Conservation (phyloP, 2,797 vertebrate species). For the Rhabdophis nuchalis region DNA sequence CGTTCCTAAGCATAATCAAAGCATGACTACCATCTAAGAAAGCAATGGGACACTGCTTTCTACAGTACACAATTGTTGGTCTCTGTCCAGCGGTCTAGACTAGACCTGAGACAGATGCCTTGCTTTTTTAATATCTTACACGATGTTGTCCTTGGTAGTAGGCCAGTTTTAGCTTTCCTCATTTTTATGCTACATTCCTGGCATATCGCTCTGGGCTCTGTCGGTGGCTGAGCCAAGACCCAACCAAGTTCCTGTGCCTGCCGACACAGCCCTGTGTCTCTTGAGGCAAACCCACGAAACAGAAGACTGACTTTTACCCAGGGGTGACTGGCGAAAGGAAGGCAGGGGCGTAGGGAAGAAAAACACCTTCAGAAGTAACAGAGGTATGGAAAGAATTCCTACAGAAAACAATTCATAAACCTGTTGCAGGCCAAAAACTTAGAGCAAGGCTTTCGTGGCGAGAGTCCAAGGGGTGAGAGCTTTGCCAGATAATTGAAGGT, state of each 20-base stretch:
- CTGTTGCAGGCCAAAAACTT: background rate
- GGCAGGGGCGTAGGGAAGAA: background rate
- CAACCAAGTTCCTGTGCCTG: background rate
- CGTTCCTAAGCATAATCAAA: background rate
- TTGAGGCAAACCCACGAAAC: background rate
- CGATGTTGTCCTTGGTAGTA: slow-evolving; percentile 52
- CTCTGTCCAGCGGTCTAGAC: slow-evolving; percentile 26
- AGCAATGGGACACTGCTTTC: background rate
- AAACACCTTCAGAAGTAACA: background rate
- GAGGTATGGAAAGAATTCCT: background rate
- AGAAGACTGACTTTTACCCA: background rate
- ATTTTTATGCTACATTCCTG: slow-evolving; percentile 64
- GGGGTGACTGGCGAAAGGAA: background rate
- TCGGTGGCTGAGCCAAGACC: slow-evolving; percentile 21
- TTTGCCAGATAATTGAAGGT: background rate
- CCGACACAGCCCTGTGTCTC: background rate
- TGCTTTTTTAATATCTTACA: slow-evolving; percentile 47
- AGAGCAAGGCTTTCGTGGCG: background rate
- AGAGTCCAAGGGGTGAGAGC: background rate
- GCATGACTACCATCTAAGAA: slow-evolving; percentile 11
- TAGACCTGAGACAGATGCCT: slow-evolving; percentile 44
- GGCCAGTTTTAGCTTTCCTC: slow-evolving; percentile 57
- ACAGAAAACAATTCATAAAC: background rate
- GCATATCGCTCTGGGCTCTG: slow-evolving; percentile 53
- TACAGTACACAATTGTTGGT: background rate